These are phyloP conservation scores for Venusia cambrica DNA, from an alignment of 2,888 invertebrate genomes.

Conservation along the genomic window DNA sequence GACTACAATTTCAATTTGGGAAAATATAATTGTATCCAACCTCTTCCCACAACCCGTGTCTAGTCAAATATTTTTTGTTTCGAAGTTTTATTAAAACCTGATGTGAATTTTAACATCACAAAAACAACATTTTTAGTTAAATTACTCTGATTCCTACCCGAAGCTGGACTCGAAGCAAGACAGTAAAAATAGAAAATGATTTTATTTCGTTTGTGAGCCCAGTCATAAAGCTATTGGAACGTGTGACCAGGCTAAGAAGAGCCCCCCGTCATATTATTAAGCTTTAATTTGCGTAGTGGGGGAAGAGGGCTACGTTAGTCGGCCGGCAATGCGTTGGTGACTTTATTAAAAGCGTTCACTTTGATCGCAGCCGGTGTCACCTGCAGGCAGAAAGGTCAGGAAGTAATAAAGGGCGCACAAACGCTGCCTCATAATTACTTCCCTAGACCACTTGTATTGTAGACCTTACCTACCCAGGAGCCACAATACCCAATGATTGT, in stretches of 20 bases:
- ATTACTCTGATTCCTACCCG: not conserved
- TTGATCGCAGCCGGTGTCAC: constrained; percentile 71
- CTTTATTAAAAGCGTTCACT: constrained; percentile 75
- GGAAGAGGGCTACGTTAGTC: constrained; percentile 20
- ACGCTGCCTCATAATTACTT: constrained; percentile 61
- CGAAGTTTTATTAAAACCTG: too few species aligned
- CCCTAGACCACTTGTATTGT: too few species aligned
- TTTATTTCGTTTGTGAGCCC: constrained; percentile 9
- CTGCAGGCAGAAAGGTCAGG: constrained; percentile 48
- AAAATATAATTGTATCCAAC: too few species aligned
- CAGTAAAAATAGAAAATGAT: constrained; percentile 4
- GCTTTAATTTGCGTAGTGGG: constrained; percentile 18
- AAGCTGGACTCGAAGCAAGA: not conserved
- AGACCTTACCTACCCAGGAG: too few species aligned
- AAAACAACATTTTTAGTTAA: too few species aligned
- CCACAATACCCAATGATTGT: too few species aligned
- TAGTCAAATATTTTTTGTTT: too few species aligned
- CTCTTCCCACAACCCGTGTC: too few species aligned
- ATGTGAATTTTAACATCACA: too few species aligned
- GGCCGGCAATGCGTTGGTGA: constrained; percentile 39
- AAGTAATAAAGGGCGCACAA: constrained; percentile 62
- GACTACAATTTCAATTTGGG: too few species aligned
- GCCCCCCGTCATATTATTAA: constrained; percentile 16
- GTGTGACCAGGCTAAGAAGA: constrained; percentile 17
- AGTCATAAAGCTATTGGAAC: constrained; percentile 24